Conservation (phyloP, 1,140 invertebrate genomes). For the Drosophila elegans region DNA sequence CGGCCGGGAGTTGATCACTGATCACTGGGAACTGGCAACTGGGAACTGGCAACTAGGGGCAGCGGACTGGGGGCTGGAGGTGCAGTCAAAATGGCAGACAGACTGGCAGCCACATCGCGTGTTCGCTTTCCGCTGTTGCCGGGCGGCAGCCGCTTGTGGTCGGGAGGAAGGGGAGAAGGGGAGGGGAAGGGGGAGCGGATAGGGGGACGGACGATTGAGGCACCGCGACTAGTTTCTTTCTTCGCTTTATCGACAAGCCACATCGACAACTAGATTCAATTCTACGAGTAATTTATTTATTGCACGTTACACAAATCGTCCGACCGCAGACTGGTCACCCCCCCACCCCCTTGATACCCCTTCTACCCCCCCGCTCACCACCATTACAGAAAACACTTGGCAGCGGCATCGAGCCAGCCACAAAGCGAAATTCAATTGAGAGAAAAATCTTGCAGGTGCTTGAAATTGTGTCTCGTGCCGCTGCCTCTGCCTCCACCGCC, state of each 20-base stretch:
- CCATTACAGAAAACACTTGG: slow-evolving; percentile 32
- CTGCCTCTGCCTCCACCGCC: not conserved
- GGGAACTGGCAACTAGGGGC: slow-evolving; percentile 10
- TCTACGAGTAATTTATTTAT: slow-evolving; percentile 74
- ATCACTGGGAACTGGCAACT: too few species aligned
- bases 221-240: slow-evolving; percentile 65
- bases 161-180: slow-evolving; percentile 3
- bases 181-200: not conserved
- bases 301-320: slow-evolving; percentile 73
- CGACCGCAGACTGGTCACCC: slow-evolving; percentile 32
- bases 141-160: slow-evolving; percentile 62
- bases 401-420: slow-evolving; percentile 49
- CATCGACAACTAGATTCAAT: slow-evolving; percentile 73
- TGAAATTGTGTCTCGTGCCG: slow-evolving; percentile 66
- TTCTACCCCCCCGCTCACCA: not conserved
- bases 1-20: slow-evolving; percentile 15
- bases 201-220: slow-evolving; percentile 8
- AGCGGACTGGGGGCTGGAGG: slow-evolving; percentile 21
- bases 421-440: slow-evolving; percentile 72
- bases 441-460: slow-evolving; percentile 71
- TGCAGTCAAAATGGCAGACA: slow-evolving; percentile 58
- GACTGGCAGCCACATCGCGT: slow-evolving; percentile 69
- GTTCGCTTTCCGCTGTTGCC: slow-evolving; percentile 76
- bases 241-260: slow-evolving; percentile 53
- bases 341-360: not conserved